Evolutionary conservation across 2,113 vertebrate genomes (phyloP), one percentile per base, ranked within the genome.

Genomic region (Chaetorhynchus papuensis): DNA sequence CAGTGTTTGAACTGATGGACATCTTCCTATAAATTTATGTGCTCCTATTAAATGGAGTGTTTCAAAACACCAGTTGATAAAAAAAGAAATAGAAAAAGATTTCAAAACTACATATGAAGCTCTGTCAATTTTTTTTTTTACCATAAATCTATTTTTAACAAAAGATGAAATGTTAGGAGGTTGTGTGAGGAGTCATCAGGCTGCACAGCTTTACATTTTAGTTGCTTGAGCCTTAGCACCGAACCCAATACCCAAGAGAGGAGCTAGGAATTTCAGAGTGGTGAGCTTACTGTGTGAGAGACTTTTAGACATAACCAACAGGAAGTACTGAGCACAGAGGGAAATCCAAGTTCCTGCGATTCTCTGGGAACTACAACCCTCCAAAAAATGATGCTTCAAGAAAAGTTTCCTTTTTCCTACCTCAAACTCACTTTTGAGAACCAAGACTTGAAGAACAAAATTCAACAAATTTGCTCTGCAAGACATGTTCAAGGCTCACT

Each of bases 11-110:
- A 92, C 22, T 31, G 13, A 96, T 87, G 21, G 91, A 78, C 35
- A 94, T 70, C 44, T 95, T 74, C 65, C 64, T 97, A 60, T 92
- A 94, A 91, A 94, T 94, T 70, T 85, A 30, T 63, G 54, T 70
- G 4, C 12, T n/a, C n/a, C n/a, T n/a, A n/a, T n/a, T 26, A 33
- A 86, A 31, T 61, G 45, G 28, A 75, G 12, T 59, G 64, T 83
- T 87, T 96, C 57, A 96, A 97, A 97, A 95, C 85, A 53, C 14
- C 10, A 95, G 27, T 61, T 93, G 49, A 90, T 90, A 33, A 28
- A 64, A 96, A 63, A 91, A 50, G 5, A 89, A 94, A 70, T 10
- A 39, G 47, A 89, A 50, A 59, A 3, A 7, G 1, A 49, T 52
- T 84, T 39, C 53, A 42, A 69, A 89, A 19, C 23, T 60, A 8